A percentile compares a stretch with the other conserved stretches of the same genome.
These are phyloP conservation scores for Eurosta solidaginis DNA, from an alignment of 1,140 invertebrate genomes.

Conservation along the genomic window DNA sequence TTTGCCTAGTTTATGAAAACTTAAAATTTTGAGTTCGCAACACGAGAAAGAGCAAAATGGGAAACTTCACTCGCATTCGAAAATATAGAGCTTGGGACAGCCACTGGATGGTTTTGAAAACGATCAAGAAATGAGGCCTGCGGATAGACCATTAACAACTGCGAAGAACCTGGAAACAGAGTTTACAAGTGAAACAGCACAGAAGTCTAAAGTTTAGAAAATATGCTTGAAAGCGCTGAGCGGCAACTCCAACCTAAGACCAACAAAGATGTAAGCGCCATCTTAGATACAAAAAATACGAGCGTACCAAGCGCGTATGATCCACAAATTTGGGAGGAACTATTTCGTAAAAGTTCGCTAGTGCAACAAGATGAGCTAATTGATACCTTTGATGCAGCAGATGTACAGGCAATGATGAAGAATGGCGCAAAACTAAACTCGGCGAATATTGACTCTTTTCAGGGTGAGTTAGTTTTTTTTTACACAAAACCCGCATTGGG, in stretches of 20 bases:
- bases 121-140: neutral
- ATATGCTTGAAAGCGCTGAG: constrained; percentile 52
- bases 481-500: neutral
- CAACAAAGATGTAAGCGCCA: neutral
- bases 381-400: constrained; percentile 45
- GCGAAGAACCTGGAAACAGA: neutral
- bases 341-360: constrained; percentile 41
- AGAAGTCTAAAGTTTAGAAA: constrained; percentile 42
- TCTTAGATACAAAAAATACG: constrained; percentile 28
- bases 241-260: constrained; percentile 38
- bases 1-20: constrained; percentile 1
- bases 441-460: constrained; percentile 39
- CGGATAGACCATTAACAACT: neutral
- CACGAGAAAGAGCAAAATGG: neutral
- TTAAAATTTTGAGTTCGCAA: neutral
- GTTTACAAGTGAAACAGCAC: neutral
- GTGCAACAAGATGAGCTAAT: constrained; percentile 41
- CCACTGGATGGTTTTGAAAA: constrained; percentile 28
- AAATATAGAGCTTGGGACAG: neutral
- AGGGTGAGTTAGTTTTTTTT: constrained; percentile 38
- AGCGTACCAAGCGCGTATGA: constrained; percentile 34
- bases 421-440: constrained; percentile 54
- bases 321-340: constrained; percentile 42
- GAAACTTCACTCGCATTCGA: neutral
- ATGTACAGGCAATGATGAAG: constrained; percentile 42